Evolutionary conservation across 2,888 invertebrate species (phyloP), one percentile per base, ranked within the genome.

Genomic region (Notodromas monacha): DNA sequence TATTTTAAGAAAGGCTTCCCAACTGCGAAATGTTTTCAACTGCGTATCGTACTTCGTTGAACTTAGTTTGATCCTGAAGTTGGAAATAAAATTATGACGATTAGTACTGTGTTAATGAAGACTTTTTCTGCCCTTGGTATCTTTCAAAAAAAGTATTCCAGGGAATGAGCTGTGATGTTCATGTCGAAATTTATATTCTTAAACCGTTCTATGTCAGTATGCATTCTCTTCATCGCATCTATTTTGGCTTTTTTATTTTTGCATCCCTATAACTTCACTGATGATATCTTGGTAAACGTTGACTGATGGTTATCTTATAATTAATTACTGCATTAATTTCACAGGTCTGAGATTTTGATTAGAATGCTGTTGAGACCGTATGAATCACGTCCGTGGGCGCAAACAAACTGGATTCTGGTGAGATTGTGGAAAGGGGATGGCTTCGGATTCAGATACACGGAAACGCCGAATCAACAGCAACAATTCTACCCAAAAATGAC

Each of bases 341-440:
- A n/a, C n/a, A n/a, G n/a, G n/a, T n/a, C 21, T 26, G 44, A 57
- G 40, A 51, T 51, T 26, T 59, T 74, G 54, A 59, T 70, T 0
- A 57, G 60, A 21, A 62, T 66, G 33, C 47, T 74, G 34, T 47
- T 74, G 14, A 58, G 63, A 4, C 72, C 73, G 1, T 73, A 73
- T 42, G 69, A 70, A 47, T 69, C 69, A 45, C 56, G 72, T 16
- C 68, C 70, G 2, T 50, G 52, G 52, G 72, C 70, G 11, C 73
- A 73, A 42, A 69, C 68, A 30, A 74, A 74, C 51, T 74, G 73
- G 69, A 62, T 74, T 36, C 51, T 74, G 26, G 62, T 72, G 12
- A 51, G 73, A 31, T 67, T 74, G 43, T 74, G 74, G 74, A 65
- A 73, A 42, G 74, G 74, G 1, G 57, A 65, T 37, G 74, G 73